phyloP scores from a whole-genome alignment of 2,113 vertebrate species.

The Hippolais icterina region DNA sequence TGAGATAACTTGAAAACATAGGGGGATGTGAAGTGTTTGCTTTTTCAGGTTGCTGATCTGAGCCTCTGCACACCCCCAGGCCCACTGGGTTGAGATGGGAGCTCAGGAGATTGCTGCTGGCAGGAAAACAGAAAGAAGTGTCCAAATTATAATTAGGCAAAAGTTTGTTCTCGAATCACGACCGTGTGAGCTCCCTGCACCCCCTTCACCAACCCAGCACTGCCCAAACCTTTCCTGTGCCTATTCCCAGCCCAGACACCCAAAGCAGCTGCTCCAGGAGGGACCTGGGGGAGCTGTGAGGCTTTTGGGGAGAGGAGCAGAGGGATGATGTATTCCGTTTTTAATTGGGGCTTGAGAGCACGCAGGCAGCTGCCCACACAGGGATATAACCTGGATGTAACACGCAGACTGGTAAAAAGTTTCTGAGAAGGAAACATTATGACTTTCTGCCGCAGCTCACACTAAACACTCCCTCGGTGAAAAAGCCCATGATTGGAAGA shows the following conservation, averaged over 20 bases:
- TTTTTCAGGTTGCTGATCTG: background rate
- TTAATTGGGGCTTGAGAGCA: background rate
- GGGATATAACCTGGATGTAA: slow-evolving; percentile 30
- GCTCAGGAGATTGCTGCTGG: background rate
- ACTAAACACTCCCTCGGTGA: background rate
- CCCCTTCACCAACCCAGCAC: fast-evolving
- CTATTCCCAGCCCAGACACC: background rate
- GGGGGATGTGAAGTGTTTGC: background rate
- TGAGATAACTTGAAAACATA: background rate
- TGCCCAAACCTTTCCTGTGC: background rate
- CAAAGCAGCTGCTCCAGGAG: background rate
- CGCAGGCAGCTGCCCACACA: slow-evolving; percentile 11
- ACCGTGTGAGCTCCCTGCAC: background rate
- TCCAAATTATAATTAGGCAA: background rate
- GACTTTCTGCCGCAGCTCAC: slow-evolving; percentile 6
- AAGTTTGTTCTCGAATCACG: background rate
- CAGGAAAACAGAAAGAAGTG: background rate
- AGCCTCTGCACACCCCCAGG: background rate
- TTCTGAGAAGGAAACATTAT: slow-evolving; percentile 17
- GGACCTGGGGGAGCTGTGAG: background rate
- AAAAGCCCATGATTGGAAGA: slow-evolving; percentile 23
- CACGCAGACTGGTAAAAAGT: slow-evolving; percentile 19
- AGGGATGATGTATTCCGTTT: background rate
- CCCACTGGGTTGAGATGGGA: background rate
- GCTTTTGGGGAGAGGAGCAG: background rate